These are phyloP conservation scores for Scaptomyza cyrtandrae DNA, from an alignment of 2,888 invertebrate species.

Conservation along the genomic window DNA sequence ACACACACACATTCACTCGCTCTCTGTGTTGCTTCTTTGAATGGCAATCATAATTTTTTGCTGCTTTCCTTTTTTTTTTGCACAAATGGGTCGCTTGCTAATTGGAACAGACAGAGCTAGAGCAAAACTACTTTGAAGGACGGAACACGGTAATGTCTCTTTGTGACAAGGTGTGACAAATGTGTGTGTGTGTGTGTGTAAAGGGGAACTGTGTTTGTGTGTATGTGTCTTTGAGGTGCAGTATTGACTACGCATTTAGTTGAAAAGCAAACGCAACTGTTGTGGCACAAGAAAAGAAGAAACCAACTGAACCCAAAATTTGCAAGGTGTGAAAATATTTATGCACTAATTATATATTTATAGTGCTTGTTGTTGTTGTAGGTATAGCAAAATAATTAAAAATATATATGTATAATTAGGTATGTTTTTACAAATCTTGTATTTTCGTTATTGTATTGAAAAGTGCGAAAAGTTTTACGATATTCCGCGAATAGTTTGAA, in stretches of 20 bases:
- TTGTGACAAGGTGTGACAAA: slow-evolving; percentile 65
- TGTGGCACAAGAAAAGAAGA: slow-evolving; percentile 6
- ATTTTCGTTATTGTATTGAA: slow-evolving; percentile 8
- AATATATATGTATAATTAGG: slow-evolving; percentile 35
- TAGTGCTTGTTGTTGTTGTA: slow-evolving; percentile 42
- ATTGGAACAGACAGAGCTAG: slow-evolving; percentile 69
- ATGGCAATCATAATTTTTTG: slow-evolving; percentile 72
- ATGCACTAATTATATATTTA: slow-evolving; percentile 33
- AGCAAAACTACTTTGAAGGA: slow-evolving; percentile 68
- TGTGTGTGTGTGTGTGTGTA: background rate
- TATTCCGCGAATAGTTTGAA: slow-evolving; percentile 20
- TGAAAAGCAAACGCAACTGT: slow-evolving; percentile 29
- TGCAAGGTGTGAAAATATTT: slow-evolving; percentile 64
- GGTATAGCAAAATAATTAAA: slow-evolving; percentile 52
- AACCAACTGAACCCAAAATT: slow-evolving; percentile 34
- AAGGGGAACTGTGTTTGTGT: background rate
- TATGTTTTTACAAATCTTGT: slow-evolving; percentile 27
- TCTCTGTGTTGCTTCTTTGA: slow-evolving; percentile 17
- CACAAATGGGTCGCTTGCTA: slow-evolving; percentile 65
- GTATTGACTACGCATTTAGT: slow-evolving; percentile 57
- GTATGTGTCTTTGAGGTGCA: slow-evolving; percentile 35
- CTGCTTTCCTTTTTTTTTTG: slow-evolving; percentile 19
- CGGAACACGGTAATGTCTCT: slow-evolving; percentile 36
- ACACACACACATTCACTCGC: background rate
- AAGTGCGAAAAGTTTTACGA: background rate